These are phyloP conservation scores for Grammomys surdaster DNA, from an alignment of 2,113 vertebrate genomes.

Conservation along the genomic window DNA sequence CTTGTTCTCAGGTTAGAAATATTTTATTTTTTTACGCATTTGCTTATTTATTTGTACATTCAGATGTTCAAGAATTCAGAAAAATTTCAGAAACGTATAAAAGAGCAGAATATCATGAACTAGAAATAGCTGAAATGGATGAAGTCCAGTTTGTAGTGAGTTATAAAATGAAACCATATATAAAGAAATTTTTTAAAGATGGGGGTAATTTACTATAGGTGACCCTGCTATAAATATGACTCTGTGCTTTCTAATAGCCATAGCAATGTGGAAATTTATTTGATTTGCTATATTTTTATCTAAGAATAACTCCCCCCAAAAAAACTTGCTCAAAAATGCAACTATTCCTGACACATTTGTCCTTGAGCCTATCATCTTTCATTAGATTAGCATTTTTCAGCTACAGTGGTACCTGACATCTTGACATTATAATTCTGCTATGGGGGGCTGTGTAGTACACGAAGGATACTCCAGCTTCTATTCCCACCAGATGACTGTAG, in stretches of 20 bases:
- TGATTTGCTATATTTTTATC: not conserved
- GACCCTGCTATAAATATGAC: not conserved
- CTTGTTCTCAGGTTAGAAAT: not conserved
- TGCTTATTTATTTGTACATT: not conserved
- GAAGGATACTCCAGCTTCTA: not conserved
- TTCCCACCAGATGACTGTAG: not conserved
- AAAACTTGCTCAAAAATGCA: conserved; percentile 8
- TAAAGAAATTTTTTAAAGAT: conserved; percentile 15
- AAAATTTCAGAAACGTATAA: conserved; percentile 22
- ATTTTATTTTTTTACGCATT: not conserved
- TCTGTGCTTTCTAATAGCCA: not conserved
- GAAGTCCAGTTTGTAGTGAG: not conserved
- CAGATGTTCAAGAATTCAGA: conserved; percentile 28
- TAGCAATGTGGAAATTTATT: conserved; percentile 19
- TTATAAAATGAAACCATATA: conserved; percentile 1
- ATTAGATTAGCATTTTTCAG: not conserved
- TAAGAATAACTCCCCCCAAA: not conserved
- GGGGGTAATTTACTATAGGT: not conserved
- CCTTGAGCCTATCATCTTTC: not conserved
- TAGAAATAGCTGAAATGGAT: conserved; percentile 8
- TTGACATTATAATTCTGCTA: not conserved
- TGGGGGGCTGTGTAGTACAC: not conserved
- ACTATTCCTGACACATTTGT: not conserved
- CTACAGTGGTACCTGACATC: not conserved
- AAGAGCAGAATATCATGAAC: not conserved